Base-by-base conservation (phyloP, 2,797 vertebrate genomes). In the Coreius guichenoti region DNA sequence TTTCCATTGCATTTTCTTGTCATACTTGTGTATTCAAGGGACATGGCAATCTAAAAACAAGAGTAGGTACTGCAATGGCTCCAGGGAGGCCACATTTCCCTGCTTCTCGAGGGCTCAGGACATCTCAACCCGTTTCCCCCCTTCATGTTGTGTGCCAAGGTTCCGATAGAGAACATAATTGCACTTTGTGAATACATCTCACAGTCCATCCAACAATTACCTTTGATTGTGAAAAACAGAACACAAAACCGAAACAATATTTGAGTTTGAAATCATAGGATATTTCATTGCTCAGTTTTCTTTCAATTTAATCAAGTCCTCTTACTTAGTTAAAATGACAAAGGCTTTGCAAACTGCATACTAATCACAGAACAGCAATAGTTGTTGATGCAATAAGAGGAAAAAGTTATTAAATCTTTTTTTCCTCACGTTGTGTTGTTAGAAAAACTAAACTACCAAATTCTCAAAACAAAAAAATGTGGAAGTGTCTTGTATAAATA, bases 1-100 rank as follows among this genome's bases (percentile, higher is more conserved):
- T 83, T 84, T 82, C 82, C 82, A 77, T 80, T 88, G 86, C 56
- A 84, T 45, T 84, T 88, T 80, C 51, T 84, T 81, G 72, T 74
- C 26, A 82, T 26, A 76, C n/a, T 80, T 87, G 74, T 85, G 86
- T 82, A 88, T 86, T 87, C 86, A 84, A 77, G 56, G 29, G 84
- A 77, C 80, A 70, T 72, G 29, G 84, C 19, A 47, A 84, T 36
- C 68, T 33, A 43, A 86, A 90, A 87, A 65, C 81, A 86, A 90
- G 78, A 49, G 81, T 80, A 80, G 78, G 78, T 72, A 69, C 69
- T 39, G 79, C 43, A 68, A 58, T 75, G 76, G 74, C n/a, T 81
- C 61, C 80, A 29, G 8, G 67, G 63, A 81, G 87, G 72, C 83
- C 85, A 86, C 74, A 74, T 83, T 78, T 87, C 83, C 51, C 76